Base-by-base conservation (phyloP, 2,888 invertebrate species). In the Apamea monoglypha region DNA sequence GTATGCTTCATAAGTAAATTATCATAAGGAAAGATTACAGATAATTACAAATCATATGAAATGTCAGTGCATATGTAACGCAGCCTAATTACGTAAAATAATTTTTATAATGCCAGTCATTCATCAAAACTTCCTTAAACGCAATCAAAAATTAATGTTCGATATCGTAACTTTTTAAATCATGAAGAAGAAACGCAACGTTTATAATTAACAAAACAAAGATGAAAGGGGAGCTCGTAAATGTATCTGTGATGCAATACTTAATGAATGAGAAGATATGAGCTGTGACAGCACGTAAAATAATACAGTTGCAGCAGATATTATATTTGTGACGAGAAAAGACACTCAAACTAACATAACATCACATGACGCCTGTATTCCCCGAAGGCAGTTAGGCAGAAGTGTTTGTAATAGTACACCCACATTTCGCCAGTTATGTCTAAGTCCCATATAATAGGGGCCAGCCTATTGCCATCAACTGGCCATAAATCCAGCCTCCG, bases 91-190 rank as follows among this genome's bases (percentile, higher is more conserved):
- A 76, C 40, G 59, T 67, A 83, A 80, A 21, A 80, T 1, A 21
- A 5, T 18, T 80, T 83, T 72, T 56, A 71, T 50, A 75, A 63
- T 25, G 64, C 25, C 63, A 80, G 71, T 71, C 71, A 75, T 80
- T 74, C 53, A 71, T 79, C 61, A 83, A 79, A 59, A 74, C 59
- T 50, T 83, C 56, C n/a, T 72, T 68, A 5, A 77, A 56, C 21
- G 71, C 47, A 78, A 82, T 78, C 29, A 77, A 71, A 81, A 67
- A 68, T 78, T 56, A 71, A 82, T 72, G 81, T 71, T 47, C 21
- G 6, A 36, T 29, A 68, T 71, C 82, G 44, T 77, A 1, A 61
- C 16, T 44, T 67, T 50, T 66, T 21, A 32, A 53, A 78, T 32
- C 21, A 53, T 32, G 10, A 56, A 76, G 21, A 32, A 53, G 61